Conservation (phyloP, 2,797 vertebrate species). For the Ambastaia sidthimunki region DNA sequence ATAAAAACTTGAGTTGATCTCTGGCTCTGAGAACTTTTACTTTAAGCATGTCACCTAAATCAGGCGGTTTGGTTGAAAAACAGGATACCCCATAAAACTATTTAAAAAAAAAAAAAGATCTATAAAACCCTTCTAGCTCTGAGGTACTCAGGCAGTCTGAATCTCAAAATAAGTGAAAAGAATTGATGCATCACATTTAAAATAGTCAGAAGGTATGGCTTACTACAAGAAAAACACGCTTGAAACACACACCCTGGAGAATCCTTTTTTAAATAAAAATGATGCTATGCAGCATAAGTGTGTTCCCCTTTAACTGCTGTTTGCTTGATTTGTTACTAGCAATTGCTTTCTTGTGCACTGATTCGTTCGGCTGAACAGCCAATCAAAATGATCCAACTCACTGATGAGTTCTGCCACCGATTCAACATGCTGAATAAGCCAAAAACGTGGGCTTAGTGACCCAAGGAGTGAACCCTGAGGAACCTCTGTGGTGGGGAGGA, state of each 20-base stretch:
- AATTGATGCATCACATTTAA: constrained; percentile 23
- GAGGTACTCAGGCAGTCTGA: not conserved
- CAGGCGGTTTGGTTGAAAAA: constrained; percentile 74
- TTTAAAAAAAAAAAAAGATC: not conserved
- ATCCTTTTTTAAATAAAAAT: not conserved
- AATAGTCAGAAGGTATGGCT: constrained; percentile 3
- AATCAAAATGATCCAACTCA: no score
- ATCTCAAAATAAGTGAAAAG: constrained; percentile 4
- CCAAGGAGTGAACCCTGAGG: constrained; percentile 58
- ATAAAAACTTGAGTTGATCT: constrained; percentile 72
- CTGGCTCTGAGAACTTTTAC: constrained; percentile 70
- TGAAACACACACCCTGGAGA: not conserved
- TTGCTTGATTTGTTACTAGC: no score
- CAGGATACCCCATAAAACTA: constrained; percentile 77
- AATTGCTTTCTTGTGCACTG: no score
- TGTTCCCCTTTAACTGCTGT: no score
- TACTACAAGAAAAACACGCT: not conserved
- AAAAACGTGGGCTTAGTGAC: constrained; percentile 34
- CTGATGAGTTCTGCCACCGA: no score
- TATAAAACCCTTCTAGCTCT: not conserved
- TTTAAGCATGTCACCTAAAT: constrained; percentile 69
- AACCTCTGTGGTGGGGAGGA: not conserved
- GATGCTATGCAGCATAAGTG: not conserved
- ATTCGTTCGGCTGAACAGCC: no score
- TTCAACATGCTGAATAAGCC: no score